phyloP scores from a whole-genome alignment of 2,888 invertebrate genomes.

The Ormia ochracea region DNA sequence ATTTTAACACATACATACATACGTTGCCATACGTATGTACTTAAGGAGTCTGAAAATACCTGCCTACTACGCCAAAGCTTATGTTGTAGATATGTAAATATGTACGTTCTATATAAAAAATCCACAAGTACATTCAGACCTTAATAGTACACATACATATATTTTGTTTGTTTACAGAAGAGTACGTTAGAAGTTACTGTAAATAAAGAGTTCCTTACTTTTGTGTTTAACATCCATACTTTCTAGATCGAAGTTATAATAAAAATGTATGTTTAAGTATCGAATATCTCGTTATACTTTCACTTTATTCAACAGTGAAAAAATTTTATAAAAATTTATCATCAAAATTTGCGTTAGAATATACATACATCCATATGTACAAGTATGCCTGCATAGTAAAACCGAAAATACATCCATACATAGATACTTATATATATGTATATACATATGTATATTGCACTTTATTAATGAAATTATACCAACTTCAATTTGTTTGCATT shows the following conservation, averaged over 20 bases:
- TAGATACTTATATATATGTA: no score
- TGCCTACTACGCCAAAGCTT: not conserved
- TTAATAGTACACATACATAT: no score
- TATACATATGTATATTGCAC: no score
- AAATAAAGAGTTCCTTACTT: not conserved
- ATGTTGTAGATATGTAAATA: not conserved
- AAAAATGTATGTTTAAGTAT: not conserved
- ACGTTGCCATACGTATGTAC: no score
- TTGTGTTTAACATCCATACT: not conserved
- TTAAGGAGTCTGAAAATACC: not conserved
- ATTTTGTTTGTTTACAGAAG: slow-evolving; percentile 26
- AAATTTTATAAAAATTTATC: not conserved
- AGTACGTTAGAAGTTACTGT: slow-evolving; percentile 6
- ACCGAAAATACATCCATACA: no score
- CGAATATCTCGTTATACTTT: slow-evolving; percentile 5
- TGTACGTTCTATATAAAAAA: not conserved
- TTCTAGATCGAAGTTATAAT: not conserved
- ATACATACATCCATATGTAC: no score
- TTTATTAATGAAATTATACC: no score
- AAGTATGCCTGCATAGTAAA: no score
- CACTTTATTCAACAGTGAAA: not conserved
- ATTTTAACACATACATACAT: not conserved
- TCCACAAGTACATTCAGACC: not conserved
- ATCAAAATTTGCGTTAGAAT: no score
- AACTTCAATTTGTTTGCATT: no score